phyloP scores from a whole-genome alignment of 2,888 invertebrate species.

The Gari tellinella region DNA sequence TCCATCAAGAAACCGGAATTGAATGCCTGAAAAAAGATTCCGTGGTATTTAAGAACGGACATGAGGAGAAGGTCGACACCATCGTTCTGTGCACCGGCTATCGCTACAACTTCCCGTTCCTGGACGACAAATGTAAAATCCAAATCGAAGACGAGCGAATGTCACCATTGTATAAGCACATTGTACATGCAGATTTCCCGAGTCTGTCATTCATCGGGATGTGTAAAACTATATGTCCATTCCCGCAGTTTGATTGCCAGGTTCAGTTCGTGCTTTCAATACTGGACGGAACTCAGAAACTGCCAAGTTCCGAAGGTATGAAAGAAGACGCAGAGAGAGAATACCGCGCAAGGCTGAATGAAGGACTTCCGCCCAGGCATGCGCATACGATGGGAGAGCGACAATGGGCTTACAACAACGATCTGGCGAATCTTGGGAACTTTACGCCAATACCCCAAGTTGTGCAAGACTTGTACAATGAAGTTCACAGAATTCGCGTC shows the following conservation, averaged over 20 bases:
- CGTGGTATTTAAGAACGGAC: conserved; percentile 86
- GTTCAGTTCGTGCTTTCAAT: conserved; percentile 88
- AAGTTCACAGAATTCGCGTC: conserved; percentile 76
- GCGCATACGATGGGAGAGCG: conserved; percentile 93
- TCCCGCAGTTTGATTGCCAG: conserved; percentile 93
- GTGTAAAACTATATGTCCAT: conserved; percentile 92
- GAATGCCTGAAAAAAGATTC: conserved; percentile 51
- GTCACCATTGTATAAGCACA: conserved; percentile 93
- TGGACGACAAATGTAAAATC: conserved; percentile 89
- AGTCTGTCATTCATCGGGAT: conserved; percentile 93
- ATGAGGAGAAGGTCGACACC: conserved; percentile 87
- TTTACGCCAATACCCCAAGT: conserved; percentile 88
- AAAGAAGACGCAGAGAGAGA: conserved; percentile 88
- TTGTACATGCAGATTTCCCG: conserved; percentile 92
- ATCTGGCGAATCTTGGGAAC: conserved; percentile 88
- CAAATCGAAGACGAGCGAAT: conserved; percentile 91
- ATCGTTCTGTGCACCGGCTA: conserved; percentile 92
- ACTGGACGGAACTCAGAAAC: conserved; percentile 87
- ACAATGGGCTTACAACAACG: conserved; percentile 89
- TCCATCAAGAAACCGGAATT: conserved; percentile 77
- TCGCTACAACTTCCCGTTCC: conserved; percentile 91
- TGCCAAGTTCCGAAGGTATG: conserved; percentile 89
- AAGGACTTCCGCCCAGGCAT: conserved; percentile 90
- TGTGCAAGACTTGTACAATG: conserved; percentile 90
- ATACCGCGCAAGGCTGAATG: conserved; percentile 86